Evolutionary conservation across 92 coral and sea anemone genomes (phyloP).

Genomic region (Porites divaricata): DNA sequence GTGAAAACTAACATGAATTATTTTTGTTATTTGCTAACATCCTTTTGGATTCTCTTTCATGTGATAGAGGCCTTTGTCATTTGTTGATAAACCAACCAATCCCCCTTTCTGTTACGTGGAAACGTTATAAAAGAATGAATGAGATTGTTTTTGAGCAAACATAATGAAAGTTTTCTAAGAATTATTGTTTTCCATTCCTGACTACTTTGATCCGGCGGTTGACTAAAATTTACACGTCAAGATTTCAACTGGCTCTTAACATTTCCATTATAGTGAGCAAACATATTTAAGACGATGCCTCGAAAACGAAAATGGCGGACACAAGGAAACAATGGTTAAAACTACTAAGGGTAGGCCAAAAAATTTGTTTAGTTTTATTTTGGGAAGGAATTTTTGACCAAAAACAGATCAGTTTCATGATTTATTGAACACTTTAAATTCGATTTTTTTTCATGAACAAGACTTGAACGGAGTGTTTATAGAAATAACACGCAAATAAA

Average conservation of each 20-base stretch:
- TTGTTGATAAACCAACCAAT: constrained; percentile 18
- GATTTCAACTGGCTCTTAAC: not conserved
- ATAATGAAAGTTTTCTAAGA: not conserved
- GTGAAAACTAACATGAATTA: not conserved
- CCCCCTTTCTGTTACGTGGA: not conserved
- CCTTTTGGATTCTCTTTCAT: not conserved
- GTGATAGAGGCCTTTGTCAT: constrained; percentile 22
- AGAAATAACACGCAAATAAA: no score
- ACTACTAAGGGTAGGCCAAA: constrained; percentile 8
- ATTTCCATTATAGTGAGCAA: not conserved
- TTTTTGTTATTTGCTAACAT: not conserved
- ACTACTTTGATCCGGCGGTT: not conserved
- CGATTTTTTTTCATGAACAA: no score
- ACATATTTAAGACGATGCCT: not conserved
- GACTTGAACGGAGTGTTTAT: no score
- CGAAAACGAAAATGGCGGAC: constrained; percentile 13
- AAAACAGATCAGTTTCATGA: not conserved
- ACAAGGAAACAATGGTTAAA: constrained; percentile 2
- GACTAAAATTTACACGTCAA: not conserved
- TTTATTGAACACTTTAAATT: no score
- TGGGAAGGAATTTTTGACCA: not conserved
- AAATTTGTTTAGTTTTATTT: not conserved
- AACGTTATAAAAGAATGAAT: not conserved
- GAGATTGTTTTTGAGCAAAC: not conserved
- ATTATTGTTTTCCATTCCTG: not conserved